Conservation (phyloP, 2,888 invertebrate species). For the Antitype chi region DNA sequence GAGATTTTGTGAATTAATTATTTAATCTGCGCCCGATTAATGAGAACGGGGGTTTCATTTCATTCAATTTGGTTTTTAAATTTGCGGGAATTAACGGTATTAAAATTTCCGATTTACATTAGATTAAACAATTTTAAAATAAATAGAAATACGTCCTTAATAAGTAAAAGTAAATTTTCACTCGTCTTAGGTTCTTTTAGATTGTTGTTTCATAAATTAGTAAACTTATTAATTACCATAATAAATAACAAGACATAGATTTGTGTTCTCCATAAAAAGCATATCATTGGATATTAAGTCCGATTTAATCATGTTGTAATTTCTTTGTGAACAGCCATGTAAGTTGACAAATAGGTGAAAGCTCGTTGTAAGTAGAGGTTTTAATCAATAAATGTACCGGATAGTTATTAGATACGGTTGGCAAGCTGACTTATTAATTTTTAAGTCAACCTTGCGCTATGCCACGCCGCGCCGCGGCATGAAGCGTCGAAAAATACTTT, state of each 20-base stretch:
- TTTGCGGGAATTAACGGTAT: background rate
- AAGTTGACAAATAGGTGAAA: slow-evolving; percentile 52
- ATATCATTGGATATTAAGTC: slow-evolving; percentile 19
- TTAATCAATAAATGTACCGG: slow-evolving; percentile 55
- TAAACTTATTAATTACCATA: background rate
- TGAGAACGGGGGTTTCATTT: slow-evolving; percentile 24
- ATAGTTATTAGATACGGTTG: slow-evolving; percentile 43
- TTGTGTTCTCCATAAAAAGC: slow-evolving; percentile 18
- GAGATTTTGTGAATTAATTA: slow-evolving; percentile 45
- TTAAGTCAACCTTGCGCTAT: slow-evolving; percentile 43
- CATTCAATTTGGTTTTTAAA: slow-evolving; percentile 16
- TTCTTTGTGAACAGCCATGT: slow-evolving; percentile 12
- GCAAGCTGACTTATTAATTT: slow-evolving; percentile 53
- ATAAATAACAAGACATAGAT: slow-evolving; percentile 18
- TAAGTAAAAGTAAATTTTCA: background rate
- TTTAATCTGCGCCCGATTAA: slow-evolving; percentile 37
- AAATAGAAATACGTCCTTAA: background rate
- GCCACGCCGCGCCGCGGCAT: slow-evolving; percentile 8
- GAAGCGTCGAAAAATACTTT: slow-evolving; percentile 15
- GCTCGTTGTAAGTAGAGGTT: slow-evolving; percentile 25
- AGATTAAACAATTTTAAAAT: background rate
- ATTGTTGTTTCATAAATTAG: background rate
- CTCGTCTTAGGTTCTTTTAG: background rate
- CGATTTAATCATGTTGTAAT: slow-evolving; percentile 26
- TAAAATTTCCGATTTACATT: background rate